A percentile compares a stretch with the other conserved stretches of the same genome.
Evolutionary conservation across 2,888 invertebrate species (phyloP).

Genomic region (Leptogaster cylindrica): DNA sequence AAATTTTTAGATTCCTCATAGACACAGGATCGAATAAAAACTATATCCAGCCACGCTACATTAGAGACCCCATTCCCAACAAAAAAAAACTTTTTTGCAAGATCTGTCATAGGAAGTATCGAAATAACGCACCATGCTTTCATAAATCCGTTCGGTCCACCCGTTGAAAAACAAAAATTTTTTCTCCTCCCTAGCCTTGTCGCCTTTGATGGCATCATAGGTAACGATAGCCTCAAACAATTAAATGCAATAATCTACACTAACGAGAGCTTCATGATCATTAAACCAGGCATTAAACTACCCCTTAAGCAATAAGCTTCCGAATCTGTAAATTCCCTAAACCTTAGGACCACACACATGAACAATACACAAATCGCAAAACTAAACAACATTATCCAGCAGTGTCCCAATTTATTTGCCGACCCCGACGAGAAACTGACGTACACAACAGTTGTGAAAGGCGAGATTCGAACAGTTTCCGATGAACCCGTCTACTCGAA

Average conservation of each 20-base stretch:
- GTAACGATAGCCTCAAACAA: neutral
- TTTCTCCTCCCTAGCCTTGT: neutral
- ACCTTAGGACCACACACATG: conserved; percentile 3
- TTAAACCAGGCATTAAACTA: conserved; percentile 6
- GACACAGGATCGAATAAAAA: conserved; percentile 46
- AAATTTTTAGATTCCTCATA: conserved; percentile 47
- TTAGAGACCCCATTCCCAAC: conserved; percentile 41
- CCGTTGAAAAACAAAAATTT: neutral
- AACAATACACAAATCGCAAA: neutral
- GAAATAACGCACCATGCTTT: conserved; percentile 43
- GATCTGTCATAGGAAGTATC: conserved; percentile 43
- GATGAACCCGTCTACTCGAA: conserved; percentile 11
- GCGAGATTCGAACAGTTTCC: neutral
- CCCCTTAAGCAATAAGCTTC: conserved; percentile 24
- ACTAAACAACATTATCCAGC: conserved; percentile 6
- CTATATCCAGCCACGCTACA: conserved; percentile 44
- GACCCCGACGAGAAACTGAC: conserved; percentile 19
- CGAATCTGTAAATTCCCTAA: conserved; percentile 20
- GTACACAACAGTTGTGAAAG: neutral
- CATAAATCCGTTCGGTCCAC: conserved; percentile 26
- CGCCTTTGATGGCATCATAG: neutral
- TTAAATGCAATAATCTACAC: conserved; percentile 1
- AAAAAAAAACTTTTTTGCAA: conserved; percentile 44
- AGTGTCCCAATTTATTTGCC: neutral
- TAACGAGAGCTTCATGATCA: neutral